Evolutionary conservation across 2,797 vertebrate species (phyloP), one percentile per base, ranked within the genome.

Genomic region (Apogon hyalosoma): DNA sequence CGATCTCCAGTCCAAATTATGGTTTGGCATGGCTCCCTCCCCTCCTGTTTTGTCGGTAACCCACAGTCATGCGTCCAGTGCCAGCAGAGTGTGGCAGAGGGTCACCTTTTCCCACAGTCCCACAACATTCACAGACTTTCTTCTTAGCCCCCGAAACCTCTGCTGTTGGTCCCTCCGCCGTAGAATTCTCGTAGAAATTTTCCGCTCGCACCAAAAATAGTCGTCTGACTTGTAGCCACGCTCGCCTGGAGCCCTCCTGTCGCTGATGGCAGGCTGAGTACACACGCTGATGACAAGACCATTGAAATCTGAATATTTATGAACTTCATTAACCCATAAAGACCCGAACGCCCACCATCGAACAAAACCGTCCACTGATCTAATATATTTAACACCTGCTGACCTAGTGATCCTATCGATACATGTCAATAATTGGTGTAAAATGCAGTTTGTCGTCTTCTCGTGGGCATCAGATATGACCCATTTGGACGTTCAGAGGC

Each of bases 201-300:
- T 93, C 92, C 91, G 39, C 75, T 79, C 41, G 54, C 43, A 80
- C 80, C 90, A 81, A 84, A 92, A 92, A 93, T 90, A 88, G 83
- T 76, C 57, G 85, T 77, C 69, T 65, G 72, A 88, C 73, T 81
- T 13, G 69, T 55, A 85, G 85, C 83, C 83, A 76, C 14, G 45
- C 69, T 57, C n/a, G 45, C 58, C 50, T 85, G 87, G 88, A 89
- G 88, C 87, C 88, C 89, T 80, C 50, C 75, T 75, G 87, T 79
- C 84, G 79, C 89, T 74, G 72, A 60, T 2, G 46, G 80, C 60
- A 53, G 75, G 55, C 78, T 73, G 50, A 83, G 63, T 72, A 82
- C 83, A 90, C 74, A 79, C 43, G 59, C 48, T 12, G 15, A 66
- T 6, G 11, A 60, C 16, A 16, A 39, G 36, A 33, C 60, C 81